Conservation (phyloP, 2,797 vertebrate species). For the Sebastes hopkinsi region DNA sequence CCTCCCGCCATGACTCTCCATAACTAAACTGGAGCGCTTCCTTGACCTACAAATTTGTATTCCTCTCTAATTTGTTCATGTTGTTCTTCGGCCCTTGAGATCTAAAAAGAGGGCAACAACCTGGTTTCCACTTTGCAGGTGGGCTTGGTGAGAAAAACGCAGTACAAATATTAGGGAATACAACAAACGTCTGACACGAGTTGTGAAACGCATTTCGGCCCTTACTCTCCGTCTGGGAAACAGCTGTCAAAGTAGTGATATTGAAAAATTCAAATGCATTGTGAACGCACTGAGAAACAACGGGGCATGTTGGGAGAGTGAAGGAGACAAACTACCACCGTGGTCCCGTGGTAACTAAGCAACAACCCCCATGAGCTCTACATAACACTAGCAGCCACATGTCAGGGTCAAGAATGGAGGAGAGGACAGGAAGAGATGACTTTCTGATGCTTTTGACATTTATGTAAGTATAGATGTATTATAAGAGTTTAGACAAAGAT, state of each 20-base stretch:
- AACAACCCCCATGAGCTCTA: neutral
- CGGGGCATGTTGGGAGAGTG: neutral
- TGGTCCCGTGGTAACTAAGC: slow-evolving; percentile 19
- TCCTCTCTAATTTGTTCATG: slow-evolving; percentile 58
- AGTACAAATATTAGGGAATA: neutral
- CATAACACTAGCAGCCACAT: neutral
- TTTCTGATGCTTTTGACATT: neutral
- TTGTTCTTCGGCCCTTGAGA: slow-evolving; percentile 36
- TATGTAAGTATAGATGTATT: neutral
- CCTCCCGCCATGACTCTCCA: slow-evolving; percentile 1
- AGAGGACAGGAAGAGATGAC: neutral
- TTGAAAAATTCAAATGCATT: neutral
- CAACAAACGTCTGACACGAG: neutral
- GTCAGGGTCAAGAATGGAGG: slow-evolving; percentile 2
- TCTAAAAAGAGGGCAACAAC: slow-evolving; percentile 20
- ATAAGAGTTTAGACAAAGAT: neutral
- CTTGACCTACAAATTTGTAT: slow-evolving; percentile 65
- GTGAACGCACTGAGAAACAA: neutral
- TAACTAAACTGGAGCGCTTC: slow-evolving; percentile 26
- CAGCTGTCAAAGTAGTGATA: neutral
- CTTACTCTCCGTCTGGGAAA: neutral
- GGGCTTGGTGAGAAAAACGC: neutral
- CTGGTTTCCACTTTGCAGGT: slow-evolving; percentile 10
- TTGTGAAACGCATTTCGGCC: neutral
- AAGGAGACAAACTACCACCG: neutral